Conservation (phyloP, 2,888 invertebrate genomes). For the Cecidostiba fungosa region DNA sequence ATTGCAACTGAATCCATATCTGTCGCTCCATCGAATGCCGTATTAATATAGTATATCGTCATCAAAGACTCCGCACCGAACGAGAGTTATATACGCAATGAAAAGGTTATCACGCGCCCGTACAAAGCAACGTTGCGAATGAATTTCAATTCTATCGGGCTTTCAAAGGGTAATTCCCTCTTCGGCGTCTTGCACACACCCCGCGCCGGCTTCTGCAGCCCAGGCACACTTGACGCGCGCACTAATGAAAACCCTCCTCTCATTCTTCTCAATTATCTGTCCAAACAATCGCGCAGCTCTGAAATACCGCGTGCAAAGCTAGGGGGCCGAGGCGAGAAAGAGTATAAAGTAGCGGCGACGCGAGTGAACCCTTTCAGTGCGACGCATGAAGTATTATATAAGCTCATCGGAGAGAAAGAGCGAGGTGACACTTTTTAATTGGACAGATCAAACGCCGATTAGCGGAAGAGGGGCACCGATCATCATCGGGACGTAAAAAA, state of each 20-base stretch:
- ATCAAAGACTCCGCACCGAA: slow-evolving; percentile 47
- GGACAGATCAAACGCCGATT: slow-evolving; percentile 61
- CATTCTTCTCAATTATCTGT: slow-evolving; percentile 61
- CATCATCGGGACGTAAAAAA: slow-evolving; percentile 45
- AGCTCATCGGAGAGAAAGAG: not conserved
- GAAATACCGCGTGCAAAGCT: slow-evolving; percentile 1
- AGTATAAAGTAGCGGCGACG: not conserved
- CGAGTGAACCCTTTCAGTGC: slow-evolving; percentile 31
- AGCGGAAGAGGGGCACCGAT: slow-evolving; percentile 18
- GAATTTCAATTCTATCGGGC: slow-evolving; percentile 57
- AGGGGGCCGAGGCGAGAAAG: not conserved
- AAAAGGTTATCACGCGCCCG: slow-evolving; percentile 51
- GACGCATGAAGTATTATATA: not conserved
- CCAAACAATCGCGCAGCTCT: slow-evolving; percentile 59
- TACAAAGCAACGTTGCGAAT: slow-evolving; percentile 37
- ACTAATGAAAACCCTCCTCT: slow-evolving; percentile 61
- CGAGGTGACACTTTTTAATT: slow-evolving; percentile 65
- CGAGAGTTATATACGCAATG: slow-evolving; percentile 2
- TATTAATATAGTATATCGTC: slow-evolving; percentile 25
- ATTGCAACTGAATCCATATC: slow-evolving; percentile 43
- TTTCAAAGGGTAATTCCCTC: slow-evolving; percentile 52
- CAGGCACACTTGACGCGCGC: slow-evolving; percentile 48
- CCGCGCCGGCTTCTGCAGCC: not conserved
- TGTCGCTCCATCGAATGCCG: slow-evolving; percentile 38
- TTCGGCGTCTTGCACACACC: not conserved